Evolutionary conservation across 2,797 vertebrate genomes (phyloP).

Genomic region (Labroides dimidiatus): DNA sequence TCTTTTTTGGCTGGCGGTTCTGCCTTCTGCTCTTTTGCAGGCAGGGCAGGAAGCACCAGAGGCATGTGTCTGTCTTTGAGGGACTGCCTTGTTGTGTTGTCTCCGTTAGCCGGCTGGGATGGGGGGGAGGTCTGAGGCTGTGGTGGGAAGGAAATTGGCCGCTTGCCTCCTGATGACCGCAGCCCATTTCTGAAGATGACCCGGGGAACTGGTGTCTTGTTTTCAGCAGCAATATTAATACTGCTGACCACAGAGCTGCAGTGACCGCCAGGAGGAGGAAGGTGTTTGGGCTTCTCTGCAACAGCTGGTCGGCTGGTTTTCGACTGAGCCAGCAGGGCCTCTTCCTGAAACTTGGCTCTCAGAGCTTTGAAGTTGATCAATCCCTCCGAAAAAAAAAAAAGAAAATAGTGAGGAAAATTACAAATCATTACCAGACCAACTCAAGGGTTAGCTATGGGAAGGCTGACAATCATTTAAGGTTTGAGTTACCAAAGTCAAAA

Average conservation of each 20-base stretch:
- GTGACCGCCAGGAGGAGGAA: constrained; percentile 63
- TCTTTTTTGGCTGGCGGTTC: constrained; percentile 40
- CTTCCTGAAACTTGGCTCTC: constrained; percentile 90
- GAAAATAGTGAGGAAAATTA: not conserved
- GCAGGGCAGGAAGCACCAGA: constrained; percentile 71
- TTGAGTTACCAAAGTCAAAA: not conserved
- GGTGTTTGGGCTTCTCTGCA: constrained; percentile 80
- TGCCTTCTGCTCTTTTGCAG: constrained; percentile 48
- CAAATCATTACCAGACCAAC: not conserved
- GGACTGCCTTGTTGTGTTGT: constrained; percentile 48
- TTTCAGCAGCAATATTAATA: constrained; percentile 50
- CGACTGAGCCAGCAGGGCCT: constrained; percentile 65
- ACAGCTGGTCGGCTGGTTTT: constrained; percentile 72
- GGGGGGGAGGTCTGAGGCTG: constrained; percentile 44
- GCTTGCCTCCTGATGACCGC: constrained; percentile 59
- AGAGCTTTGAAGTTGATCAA: constrained; percentile 88
- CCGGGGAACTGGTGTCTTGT: constrained; percentile 44
- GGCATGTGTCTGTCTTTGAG: constrained; percentile 75
- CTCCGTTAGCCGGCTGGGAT: constrained; percentile 39
- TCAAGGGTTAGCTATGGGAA: no score
- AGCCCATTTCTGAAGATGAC: constrained; percentile 71
- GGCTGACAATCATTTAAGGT: no score
- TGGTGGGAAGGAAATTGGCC: constrained; percentile 68
- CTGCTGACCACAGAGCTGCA: constrained; percentile 45
- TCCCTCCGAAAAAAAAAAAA: constrained; percentile 74